Evolutionary conservation across 1,140 invertebrate species (phyloP), one percentile per base, ranked within the genome.

Genomic region (Druon quercuslanigerum): DNA sequence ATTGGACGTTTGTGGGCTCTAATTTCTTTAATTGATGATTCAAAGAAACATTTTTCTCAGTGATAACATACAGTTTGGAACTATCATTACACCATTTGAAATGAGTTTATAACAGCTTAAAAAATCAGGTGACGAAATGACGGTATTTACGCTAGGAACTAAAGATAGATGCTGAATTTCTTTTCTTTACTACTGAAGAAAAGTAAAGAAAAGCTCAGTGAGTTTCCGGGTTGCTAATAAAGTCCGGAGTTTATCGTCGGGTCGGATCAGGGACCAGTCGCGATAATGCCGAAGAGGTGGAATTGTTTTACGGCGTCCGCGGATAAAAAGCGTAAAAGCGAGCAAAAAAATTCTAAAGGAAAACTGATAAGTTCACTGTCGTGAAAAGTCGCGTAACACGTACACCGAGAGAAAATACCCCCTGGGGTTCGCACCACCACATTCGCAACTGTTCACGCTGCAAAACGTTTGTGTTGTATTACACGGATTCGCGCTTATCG

Each of bases 401-500:
- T 33, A 60, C 25, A 66, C 60, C n/a, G 25, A 66, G 40, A 25
- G 25, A 66, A 66, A 33, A 66, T 16, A 33, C 40, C 60, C 25
- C 60, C 33, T 66, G 25, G 60, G 60, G 60, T 66, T 66, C 25
- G 25, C 25, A 66, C 60, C 40, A 40, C 16, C 60, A 66, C 60
- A 66, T 66, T 66, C 60, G 25, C 60, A 66, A 40, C 25, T 66
- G 46, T 66, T 66, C 40, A 66, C 60, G 60, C 40, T 66, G 60
- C 60, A 66, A 66, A 66, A 20, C 4, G 60, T n/a, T 66, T 66
- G 60, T 66, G 60, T 66, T 66, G 60, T n/a, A 66, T 33, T 66
- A 66, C 60, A 66, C 60, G 60, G 25, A 66, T 66, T 66, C 20
- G 60, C 60, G 60, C 60, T 66, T 66, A 66, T 66, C 60, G 60